Evolutionary conservation across 2,113 vertebrate genomes (phyloP).

Genomic region (Marmota monax): DNA sequence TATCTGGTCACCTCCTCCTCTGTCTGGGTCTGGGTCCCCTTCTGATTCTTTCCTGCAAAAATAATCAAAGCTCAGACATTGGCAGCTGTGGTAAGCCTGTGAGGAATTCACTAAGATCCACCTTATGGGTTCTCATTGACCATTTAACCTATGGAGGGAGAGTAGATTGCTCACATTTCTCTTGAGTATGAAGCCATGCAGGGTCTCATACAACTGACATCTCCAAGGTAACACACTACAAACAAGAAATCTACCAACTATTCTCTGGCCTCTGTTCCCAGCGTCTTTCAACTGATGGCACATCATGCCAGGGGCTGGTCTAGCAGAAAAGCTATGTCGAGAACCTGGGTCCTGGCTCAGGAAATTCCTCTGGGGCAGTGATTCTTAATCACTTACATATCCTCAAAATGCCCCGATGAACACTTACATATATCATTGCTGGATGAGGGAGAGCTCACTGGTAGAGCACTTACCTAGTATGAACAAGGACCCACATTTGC

Average conservation of each 20-base stretch:
- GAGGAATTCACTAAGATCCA: background rate
- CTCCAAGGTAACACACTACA: background rate
- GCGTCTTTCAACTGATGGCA: background rate
- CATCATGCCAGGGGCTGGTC: background rate
- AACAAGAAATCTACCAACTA: background rate
- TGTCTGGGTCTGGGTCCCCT: slow-evolving; percentile 89
- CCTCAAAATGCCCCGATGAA: background rate
- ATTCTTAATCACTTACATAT: background rate
- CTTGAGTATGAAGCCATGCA: background rate
- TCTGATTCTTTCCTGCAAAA: slow-evolving; percentile 90
- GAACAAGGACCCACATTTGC: background rate
- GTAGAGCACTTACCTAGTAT: background rate
- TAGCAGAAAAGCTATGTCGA: background rate
- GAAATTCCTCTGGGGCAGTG: background rate
- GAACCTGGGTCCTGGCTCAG: background rate
- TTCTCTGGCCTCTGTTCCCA: background rate
- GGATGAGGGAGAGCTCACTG: background rate
- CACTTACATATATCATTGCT: background rate
- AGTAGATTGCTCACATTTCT: background rate
- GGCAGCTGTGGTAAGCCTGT: background rate
- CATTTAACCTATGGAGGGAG: background rate
- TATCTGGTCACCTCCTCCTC: slow-evolving; percentile 96
- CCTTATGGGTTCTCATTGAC: background rate
- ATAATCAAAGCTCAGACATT: slow-evolving; percentile 68
- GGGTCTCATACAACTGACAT: background rate